These are phyloP conservation scores for Drosophila antonietae DNA, from an alignment of 2,888 invertebrate genomes.

Conservation along the genomic window DNA sequence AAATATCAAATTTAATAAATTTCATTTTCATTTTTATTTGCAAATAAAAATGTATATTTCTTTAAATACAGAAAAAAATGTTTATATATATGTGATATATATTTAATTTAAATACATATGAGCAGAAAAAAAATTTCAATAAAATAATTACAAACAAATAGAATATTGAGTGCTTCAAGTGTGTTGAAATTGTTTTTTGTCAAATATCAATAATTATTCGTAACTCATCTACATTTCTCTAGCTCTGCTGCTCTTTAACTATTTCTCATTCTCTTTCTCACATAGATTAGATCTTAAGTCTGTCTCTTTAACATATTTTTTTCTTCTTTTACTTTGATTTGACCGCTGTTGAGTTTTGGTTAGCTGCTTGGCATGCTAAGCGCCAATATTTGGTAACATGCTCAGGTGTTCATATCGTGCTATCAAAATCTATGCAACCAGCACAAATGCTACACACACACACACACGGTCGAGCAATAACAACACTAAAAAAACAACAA, in stretches of 20 bases:
- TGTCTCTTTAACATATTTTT: no score
- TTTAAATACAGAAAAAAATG: not conserved
- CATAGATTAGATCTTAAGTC: no score
- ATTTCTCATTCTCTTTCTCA: not conserved
- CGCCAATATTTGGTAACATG: conserved; percentile 60
- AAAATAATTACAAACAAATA: no score
- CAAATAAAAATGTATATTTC: not conserved
- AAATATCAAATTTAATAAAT: not conserved
- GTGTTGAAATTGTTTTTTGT: no score
- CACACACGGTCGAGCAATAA: conserved; percentile 14
- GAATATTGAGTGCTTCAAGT: no score
- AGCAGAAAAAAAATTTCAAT: no score
- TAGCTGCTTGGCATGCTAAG: conserved; percentile 46
- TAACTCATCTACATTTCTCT: not conserved
- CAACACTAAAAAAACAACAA: not conserved
- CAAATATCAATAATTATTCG: no score
- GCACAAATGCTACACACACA: conserved; percentile 30
- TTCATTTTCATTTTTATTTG: not conserved
- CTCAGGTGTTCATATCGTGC: conserved; percentile 60
- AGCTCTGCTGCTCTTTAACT: not conserved
- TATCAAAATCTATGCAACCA: conserved; percentile 51
- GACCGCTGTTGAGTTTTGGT: conserved; percentile 21
- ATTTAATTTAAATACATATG: no score
- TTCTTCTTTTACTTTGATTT: conserved; percentile 11
- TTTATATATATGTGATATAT: no score